Evolutionary conservation across 2,113 vertebrate genomes (phyloP).

Genomic region (Copsychus sechellarum): DNA sequence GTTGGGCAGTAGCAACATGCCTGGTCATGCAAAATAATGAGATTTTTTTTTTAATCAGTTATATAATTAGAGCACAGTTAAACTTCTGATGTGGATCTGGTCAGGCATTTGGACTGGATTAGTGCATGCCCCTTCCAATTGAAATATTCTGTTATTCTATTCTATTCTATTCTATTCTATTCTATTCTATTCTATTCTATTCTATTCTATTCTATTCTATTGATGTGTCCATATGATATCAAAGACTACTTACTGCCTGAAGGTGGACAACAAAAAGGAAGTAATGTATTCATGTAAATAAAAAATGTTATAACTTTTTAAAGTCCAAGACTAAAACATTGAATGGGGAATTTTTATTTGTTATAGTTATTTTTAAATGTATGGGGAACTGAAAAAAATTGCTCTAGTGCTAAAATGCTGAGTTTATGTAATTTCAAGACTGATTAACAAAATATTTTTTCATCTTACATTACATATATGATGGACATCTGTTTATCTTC

Average conservation of each 20-base stretch:
- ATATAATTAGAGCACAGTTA: not conserved
- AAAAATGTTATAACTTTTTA: not conserved
- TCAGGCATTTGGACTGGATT: not conserved
- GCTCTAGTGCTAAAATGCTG: not conserved
- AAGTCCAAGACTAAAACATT: not conserved
- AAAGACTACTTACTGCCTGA: not conserved
- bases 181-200: not conserved
- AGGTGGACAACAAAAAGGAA: not conserved
- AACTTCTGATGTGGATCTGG: not conserved
- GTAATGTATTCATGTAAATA: not conserved
- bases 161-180: not conserved
- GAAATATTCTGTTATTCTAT: not conserved
- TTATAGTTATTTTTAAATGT: not conserved
- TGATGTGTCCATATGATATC: not conserved
- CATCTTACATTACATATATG: rapidly evolving
- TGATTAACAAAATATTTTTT: not conserved
- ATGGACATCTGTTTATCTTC: not conserved
- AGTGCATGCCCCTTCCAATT: not conserved
- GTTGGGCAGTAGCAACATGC: not conserved
- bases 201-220: not conserved
- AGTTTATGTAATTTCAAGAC: not conserved
- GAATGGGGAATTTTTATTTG: not conserved
- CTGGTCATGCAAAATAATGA: not conserved
- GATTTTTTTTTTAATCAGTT: not conserved
- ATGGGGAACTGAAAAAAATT: not conserved